Percentiles rank a stretch among this genome's conserved stretches.
These are phyloP conservation scores for Euphydryas editha DNA, from an alignment of 2,888 invertebrate species.

Conservation along the genomic window DNA sequence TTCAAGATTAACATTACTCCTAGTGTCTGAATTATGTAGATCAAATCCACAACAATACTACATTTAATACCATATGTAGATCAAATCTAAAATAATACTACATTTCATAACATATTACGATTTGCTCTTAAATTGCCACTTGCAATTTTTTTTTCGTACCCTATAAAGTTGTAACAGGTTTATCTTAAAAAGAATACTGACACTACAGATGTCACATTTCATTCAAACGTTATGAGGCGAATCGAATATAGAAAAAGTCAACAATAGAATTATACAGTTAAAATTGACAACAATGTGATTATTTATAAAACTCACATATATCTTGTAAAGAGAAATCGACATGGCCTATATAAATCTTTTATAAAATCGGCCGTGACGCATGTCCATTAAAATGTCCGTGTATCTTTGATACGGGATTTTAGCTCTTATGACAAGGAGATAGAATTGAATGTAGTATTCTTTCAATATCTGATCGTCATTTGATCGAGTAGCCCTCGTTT, in stretches of 20 bases:
- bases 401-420: slow-evolving; percentile 10
- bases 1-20: no score
- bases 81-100: no score
- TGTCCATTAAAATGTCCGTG: neutral
- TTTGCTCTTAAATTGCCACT: no score
- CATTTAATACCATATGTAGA: no score
- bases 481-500: slow-evolving; percentile 57
- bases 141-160: neutral
- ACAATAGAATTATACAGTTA: slow-evolving; percentile 38
- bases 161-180: neutral
- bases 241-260: slow-evolving; percentile 30
- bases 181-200: neutral
- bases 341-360: slow-evolving; percentile 61
- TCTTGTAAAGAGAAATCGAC: slow-evolving; percentile 45
- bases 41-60: no score
- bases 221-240: slow-evolving; percentile 23
- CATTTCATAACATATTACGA: no score
- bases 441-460: slow-evolving; percentile 24
- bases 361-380: slow-evolving; percentile 43
- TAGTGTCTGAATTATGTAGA: no score
- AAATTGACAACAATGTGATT: slow-evolving; percentile 32
- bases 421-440: slow-evolving; percentile 4
- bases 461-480: slow-evolving; percentile 28
- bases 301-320: slow-evolving; percentile 50
- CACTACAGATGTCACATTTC: neutral